Evolutionary conservation across 1,140 invertebrate species (phyloP), one percentile per base, ranked within the genome.

Genomic region (Hyphantria cunea): DNA sequence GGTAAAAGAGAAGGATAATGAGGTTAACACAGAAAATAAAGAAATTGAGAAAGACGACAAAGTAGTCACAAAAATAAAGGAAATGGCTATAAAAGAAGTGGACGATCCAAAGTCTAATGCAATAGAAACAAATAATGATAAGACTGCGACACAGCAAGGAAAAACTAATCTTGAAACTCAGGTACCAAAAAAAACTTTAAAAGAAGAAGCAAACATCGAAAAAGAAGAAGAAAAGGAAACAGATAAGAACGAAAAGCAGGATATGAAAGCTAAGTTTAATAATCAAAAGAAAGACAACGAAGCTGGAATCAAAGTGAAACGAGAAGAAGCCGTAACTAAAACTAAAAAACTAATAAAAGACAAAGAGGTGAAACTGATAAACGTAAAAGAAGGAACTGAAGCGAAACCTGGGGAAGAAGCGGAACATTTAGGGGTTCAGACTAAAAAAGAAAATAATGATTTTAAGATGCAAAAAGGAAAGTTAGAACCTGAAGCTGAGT

Each of bases 11-110:
- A n/a, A n/a, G 13, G 9, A 53, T 39, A 14, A 25, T 7, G 4
- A 17, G 15, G 63, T 81, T 45, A 53, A 66, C 39, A 72, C 69
- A 52, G 49, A n/a, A 53, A 63, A 83, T 55, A 65, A 82, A 66
- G 70, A 59, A 66, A 58, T 58, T 49, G 13, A 64, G 50, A 76
- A 62, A 70, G 66, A 78, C 54, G 69, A 52, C 11, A 2, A 47
- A 15, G 33, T 76, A 66, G 58, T 70, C 52, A 12, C n/a, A 15
- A 49, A 72, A 42, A 44, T 3, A 33, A 37, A 9, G 10, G n/a
- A 5, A 17, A 25, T 10, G 34, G 4, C 1, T 13, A 17, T 15
- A 52, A 52, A 17, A n/a, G 31, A 32, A n/a, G 33, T 33, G 34
- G 8, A 51, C 7, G 8, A 37, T 6, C 4, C n/a, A 5, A 14